Evolutionary conservation across 2,888 invertebrate genomes (phyloP).

Genomic region (Pomacea canaliculata): DNA sequence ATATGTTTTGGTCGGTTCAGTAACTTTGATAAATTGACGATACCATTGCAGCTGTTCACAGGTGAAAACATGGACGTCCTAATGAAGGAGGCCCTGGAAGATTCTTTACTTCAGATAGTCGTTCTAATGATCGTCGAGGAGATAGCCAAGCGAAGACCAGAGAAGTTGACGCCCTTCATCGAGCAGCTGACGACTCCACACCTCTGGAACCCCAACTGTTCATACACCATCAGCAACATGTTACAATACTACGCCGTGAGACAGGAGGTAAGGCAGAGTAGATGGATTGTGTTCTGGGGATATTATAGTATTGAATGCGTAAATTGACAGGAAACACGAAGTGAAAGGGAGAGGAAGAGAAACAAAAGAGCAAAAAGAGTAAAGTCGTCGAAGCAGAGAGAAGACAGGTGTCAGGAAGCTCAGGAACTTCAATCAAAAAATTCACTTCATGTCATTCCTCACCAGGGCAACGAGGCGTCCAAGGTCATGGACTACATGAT

Average conservation of each 20-base stretch:
- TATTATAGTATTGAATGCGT: too few species aligned
- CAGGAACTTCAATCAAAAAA: too few species aligned
- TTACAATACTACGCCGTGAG: conserved; percentile 15
- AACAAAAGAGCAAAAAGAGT: too few species aligned
- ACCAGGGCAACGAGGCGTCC: not conserved
- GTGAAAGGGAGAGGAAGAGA: too few species aligned
- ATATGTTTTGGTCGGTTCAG: too few species aligned
- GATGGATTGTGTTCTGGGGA: too few species aligned
- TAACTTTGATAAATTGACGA: too few species aligned
- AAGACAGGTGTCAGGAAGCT: too few species aligned
- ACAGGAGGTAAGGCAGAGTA: conserved; percentile 4
- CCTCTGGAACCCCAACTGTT: conserved; percentile 7
- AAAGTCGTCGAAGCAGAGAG: too few species aligned
- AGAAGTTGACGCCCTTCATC: conserved; percentile 12
- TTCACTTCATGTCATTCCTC: too few species aligned
- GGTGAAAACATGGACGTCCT: conserved; percentile 22
- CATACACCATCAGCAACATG: conserved; percentile 13
- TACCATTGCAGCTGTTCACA: conserved; percentile 28
- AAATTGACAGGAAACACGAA: too few species aligned
- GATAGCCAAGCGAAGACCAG: conserved; percentile 25
- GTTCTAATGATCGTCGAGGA: conserved; percentile 24
- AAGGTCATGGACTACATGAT: conserved; percentile 34
- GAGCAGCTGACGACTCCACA: conserved; percentile 8
- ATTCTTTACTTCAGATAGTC: conserved; percentile 1
- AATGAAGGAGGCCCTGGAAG: conserved; percentile 21